Percentiles rank a stretch among this genome's conserved stretches.
Evolutionary conservation across 2,888 invertebrate species (phyloP).

Genomic region (Ornithoptera alexandrae): DNA sequence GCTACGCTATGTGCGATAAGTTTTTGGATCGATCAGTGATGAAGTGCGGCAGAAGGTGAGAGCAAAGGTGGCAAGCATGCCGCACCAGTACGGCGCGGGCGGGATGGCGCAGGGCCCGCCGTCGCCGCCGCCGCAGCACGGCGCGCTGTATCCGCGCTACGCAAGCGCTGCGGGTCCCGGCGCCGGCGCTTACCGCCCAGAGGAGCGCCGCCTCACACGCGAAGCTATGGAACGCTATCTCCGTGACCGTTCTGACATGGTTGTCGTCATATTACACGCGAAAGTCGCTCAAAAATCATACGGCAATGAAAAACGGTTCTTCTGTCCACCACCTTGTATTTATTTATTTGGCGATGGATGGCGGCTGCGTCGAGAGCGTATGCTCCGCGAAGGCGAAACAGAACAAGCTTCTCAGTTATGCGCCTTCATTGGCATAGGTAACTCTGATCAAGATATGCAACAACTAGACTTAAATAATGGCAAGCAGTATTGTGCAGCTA

Average conservation of each 20-base stretch:
- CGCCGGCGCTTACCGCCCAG: slow-evolving; percentile 83
- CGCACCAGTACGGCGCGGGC: slow-evolving; percentile 88
- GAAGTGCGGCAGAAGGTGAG: slow-evolving; percentile 62
- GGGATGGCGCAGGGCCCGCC: slow-evolving; percentile 89
- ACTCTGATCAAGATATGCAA: slow-evolving; percentile 99
- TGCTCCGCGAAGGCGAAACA: slow-evolving; percentile 92
- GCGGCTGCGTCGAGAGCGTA: slow-evolving; percentile 96
- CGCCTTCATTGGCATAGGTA: slow-evolving; percentile 99
- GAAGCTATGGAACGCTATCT: slow-evolving; percentile 98
- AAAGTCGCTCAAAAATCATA: slow-evolving; percentile 99
- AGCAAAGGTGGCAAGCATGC: slow-evolving; percentile 82
- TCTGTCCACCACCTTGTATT: slow-evolving; percentile 99
- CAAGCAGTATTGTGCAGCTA: slow-evolving; percentile 99
- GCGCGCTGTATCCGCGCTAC: slow-evolving; percentile 82
- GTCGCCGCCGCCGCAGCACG: slow-evolving; percentile 82
- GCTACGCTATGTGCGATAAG: slow-evolving; percentile 39
- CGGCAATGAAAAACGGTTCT: slow-evolving; percentile 99
- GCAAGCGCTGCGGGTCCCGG: slow-evolving; percentile 79
- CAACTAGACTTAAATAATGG: slow-evolving; percentile 97
- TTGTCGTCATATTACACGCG: slow-evolving; percentile 97
- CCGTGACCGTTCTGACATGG: slow-evolving; percentile 95
- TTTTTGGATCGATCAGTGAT: slow-evolving; percentile 43
- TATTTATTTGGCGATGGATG: slow-evolving; percentile 99
- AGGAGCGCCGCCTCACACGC: slow-evolving; percentile 90
- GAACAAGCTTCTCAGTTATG: slow-evolving; percentile 97